Percentiles rank a stretch among this genome's conserved stretches.
Conservation (phyloP, 2,113 vertebrate genomes). For the Sapajus apella region DNA sequence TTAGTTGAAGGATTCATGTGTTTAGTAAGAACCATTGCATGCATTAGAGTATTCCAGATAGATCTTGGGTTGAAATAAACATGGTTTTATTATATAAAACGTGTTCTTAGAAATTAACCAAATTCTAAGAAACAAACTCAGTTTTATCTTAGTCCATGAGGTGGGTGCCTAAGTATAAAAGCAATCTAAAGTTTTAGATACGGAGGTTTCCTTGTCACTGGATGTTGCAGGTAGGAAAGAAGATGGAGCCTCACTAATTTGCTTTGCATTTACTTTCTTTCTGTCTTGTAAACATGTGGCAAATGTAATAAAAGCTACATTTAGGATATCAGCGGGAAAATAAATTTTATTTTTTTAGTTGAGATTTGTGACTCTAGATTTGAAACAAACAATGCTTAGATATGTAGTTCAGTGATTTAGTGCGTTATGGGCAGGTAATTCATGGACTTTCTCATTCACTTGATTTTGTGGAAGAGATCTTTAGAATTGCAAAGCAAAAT, state of each 20-base stretch:
- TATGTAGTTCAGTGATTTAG: not conserved
- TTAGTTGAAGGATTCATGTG: not conserved
- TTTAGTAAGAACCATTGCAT: not conserved
- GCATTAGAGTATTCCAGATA: not conserved
- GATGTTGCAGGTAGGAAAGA: not conserved
- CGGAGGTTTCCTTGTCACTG: not conserved
- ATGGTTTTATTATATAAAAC: not conserved
- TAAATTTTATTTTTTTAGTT: not conserved
- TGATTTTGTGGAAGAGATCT: not conserved
- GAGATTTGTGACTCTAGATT: not conserved
- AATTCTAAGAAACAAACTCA: not conserved
- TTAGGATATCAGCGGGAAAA: not conserved
- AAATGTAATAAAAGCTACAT: not conserved
- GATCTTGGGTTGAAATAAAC: not conserved
- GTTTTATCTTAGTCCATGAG: not conserved
- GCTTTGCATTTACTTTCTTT: not conserved
- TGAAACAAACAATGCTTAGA: not conserved
- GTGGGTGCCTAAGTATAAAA: not conserved
- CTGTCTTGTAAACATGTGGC: not conserved
- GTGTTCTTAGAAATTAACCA: not conserved
- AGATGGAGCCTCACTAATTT: not conserved
- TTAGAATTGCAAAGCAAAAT: slow-evolving; percentile 5
- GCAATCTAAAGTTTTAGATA: not conserved
- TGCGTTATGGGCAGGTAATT: not conserved
- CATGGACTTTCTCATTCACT: not conserved